phyloP scores from a whole-genome alignment of 2,797 vertebrate species.

The Botia kubotai region DNA sequence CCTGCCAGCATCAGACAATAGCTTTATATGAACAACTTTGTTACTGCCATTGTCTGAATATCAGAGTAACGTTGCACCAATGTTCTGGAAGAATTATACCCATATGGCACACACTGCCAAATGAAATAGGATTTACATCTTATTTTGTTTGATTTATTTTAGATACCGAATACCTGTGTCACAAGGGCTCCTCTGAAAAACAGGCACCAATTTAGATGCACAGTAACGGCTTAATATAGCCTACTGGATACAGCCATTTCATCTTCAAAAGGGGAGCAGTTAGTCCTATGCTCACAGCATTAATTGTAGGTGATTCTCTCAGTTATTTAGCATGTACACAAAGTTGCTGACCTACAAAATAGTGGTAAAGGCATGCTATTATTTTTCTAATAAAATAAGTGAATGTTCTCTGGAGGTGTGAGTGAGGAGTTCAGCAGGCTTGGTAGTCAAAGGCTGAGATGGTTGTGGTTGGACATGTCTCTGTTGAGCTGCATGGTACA shows the following conservation, averaged over 20 bases:
- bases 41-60: constrained; percentile 90
- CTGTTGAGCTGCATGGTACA: constrained; percentile 72
- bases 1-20: constrained; percentile 90
- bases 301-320: constrained; percentile 77
- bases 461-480: constrained; percentile 76
- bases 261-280: constrained; percentile 66
- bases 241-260: constrained; percentile 82
- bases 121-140: constrained; percentile 96
- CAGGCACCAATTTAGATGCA: constrained; percentile 96
- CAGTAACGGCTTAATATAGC: constrained; percentile 93
- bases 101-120: constrained; percentile 83
- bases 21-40: constrained; percentile 92
- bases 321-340: constrained; percentile 68
- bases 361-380: constrained; percentile 81
- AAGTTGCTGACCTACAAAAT: constrained; percentile 84
- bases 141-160: constrained; percentile 82
- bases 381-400: constrained; percentile 79
- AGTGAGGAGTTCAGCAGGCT: constrained; percentile 78
- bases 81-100: constrained; percentile 89
- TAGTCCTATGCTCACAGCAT: constrained; percentile 67
- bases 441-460: constrained; percentile 73
- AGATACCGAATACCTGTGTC: constrained; percentile 84
- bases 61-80: constrained; percentile 86
- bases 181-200: constrained; percentile 87
- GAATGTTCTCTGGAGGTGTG: constrained; percentile 80